Base-by-base conservation (phyloP, 2,888 invertebrate genomes). In the Diadromus collaris region DNA sequence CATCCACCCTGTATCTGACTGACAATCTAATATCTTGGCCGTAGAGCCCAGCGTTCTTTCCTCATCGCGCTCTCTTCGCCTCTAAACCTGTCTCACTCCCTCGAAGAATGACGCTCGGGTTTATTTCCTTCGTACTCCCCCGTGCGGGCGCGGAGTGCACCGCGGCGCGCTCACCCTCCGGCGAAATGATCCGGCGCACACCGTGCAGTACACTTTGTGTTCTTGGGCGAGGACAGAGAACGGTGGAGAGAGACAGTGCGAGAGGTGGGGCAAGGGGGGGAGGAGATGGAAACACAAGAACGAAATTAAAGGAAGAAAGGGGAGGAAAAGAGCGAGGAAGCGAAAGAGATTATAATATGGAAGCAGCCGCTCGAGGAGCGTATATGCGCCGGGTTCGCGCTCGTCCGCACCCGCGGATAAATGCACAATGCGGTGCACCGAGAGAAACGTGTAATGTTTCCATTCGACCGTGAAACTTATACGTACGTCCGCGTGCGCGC, bases 1-100 rank as follows among this genome's bases (percentile, higher is more conserved):
- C 51, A 13, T 64, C 29, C 56, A 24, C 77, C 76, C 79, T 81
- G 77, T 82, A 84, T 82, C 81, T 83, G 82, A 82, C 83, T 83
- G 84, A 84, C 84, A 84, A 84, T 84, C 84, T 84, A 84, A 84
- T 84, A 84, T 84, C 83, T 41, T 81, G 77, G 76, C 71, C 72
- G 76, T 79, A 46, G 65, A 79, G 32, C 56, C 32, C 69, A 27
- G 29, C 68, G 73, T 79, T 76, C 76, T 60, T 69, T 76, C 76
- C 72, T 72, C 48, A 54, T 56, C 46, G 54, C 51, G 44, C 51
- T 67, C 56, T 34, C n/a, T 27, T 51, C 46, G 67, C 48, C 44
- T 65, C 38, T 32, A 10, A 41, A n/a, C 46, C 76, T 72, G 19
- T 76, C 72, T 72, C 72, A 32, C 69, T 79, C 60, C 48, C 10